Percentiles rank a stretch among this genome's conserved stretches.
phyloP scores from a whole-genome alignment of 2,888 invertebrate genomes.

The Drosophila paramelanica region DNA sequence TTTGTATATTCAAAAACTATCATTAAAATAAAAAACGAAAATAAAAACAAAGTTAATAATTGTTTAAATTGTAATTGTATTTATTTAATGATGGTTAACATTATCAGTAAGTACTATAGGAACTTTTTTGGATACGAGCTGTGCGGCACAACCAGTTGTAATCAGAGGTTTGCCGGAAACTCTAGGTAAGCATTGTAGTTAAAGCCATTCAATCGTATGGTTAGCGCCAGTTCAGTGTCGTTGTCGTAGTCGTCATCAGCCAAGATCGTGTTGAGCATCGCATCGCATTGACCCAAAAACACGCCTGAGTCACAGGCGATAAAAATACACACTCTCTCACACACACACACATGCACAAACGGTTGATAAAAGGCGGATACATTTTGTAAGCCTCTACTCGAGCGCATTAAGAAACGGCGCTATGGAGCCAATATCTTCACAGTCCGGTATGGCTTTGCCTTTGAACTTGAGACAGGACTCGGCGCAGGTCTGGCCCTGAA shows the following conservation, averaged over 20 bases:
- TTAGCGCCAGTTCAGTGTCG: conserved; percentile 45
- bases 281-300: conserved; percentile 71
- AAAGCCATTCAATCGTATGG: conserved; percentile 36
- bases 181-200: conserved; percentile 13
- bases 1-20: conserved; percentile 63
- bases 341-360: conserved; percentile 21
- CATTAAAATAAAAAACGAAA: conserved; percentile 56
- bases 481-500: conserved; percentile 94
- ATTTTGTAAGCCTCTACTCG: conserved; percentile 81
- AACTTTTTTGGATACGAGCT: conserved; percentile 59
- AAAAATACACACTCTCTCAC: conserved; percentile 33
- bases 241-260: conserved; percentile 40
- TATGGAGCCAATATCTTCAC: conserved; percentile 92
- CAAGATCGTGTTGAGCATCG: conserved; percentile 50
- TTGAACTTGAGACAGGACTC: conserved; percentile 93
- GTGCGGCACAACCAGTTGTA: not conserved
- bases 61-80: conserved; percentile 17
- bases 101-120: conserved; percentile 47
- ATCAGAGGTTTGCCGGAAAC: conserved; percentile 19
- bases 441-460: conserved; percentile 93
- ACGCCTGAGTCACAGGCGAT: conserved; percentile 52
- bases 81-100: conserved; percentile 29
- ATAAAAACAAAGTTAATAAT: conserved; percentile 41
- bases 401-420: conserved; percentile 90
- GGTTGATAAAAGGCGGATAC: conserved; percentile 12